Base-by-base conservation (phyloP, 2,113 vertebrate species). In the Ciconia boyciana region DNA sequence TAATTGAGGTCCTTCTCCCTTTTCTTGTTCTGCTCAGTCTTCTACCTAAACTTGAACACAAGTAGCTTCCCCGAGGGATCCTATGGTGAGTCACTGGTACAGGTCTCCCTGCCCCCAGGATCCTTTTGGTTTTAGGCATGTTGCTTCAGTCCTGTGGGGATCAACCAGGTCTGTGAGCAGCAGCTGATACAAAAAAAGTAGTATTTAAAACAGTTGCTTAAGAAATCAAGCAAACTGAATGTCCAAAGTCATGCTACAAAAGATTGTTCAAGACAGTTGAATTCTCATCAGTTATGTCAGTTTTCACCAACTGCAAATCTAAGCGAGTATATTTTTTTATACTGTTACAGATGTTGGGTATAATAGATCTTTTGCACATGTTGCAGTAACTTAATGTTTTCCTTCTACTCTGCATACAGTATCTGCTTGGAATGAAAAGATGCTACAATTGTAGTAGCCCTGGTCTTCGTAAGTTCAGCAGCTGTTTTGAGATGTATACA, bases 351-450 rank as follows among this genome's bases (percentile, higher is more conserved):
- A 16, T 89, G 31, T 15, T 68, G 39, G 6, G 7, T 84, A 68
- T 57, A 84, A 78, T 20, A 81, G 32, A 46, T 7, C 25, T 83
- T 90, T 83, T 58, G 36, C 36, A 76, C 52, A 43, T 92, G 55
- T 90, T 86, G 16, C 22, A n/a, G 11, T 77, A 83, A 69, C 8
- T 31, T 70, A 55, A 43, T 61, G 20, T 28, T 87, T 92, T 95
- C 24, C 36, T 91, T 82, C 51, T 48, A 43, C 28, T 74, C 69
- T 79, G 44, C 1, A 1, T 65, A 49, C n/a, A n/a, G 9, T 55
- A 69, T 93, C 43, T 93, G 61, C 48, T 91, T 89, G 36, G 83
- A 94, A 96, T 90, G 65, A 92, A 81, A 95, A 71, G 48, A 89
- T 57, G 60, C 4, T 28, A 46, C 65, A 81, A 84, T 61, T 84